Evolutionary conservation across 2,113 vertebrate genomes (phyloP).

Genomic region (Cathartes aura): DNA sequence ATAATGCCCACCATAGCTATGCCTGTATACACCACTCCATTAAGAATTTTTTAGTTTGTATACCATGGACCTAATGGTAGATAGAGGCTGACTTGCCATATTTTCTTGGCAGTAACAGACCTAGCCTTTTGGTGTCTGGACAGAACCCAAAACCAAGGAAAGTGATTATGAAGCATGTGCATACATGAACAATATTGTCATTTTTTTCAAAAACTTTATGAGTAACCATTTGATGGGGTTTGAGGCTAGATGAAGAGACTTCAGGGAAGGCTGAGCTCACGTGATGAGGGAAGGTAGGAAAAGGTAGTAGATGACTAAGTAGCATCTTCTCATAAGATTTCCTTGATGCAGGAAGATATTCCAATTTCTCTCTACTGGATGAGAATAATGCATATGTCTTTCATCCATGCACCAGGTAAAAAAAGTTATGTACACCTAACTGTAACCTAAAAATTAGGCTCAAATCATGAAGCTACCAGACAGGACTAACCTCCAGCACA

Average conservation of each 20-base stretch:
- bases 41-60: not conserved
- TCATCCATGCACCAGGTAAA: not conserved
- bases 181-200: not conserved
- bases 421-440: not conserved
- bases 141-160: not conserved
- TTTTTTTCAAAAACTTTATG: not conserved
- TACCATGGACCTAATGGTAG: not conserved
- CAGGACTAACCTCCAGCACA: not conserved
- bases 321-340: not conserved
- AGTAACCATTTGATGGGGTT: not conserved
- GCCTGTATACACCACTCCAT: not conserved
- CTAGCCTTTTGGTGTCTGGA: not conserved
- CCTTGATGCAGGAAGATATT: not conserved
- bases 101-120: not conserved
- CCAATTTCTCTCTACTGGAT: not conserved
- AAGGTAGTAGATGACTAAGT: not conserved
- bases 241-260: not conserved
- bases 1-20: not conserved
- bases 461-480: not conserved
- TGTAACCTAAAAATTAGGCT: not conserved
- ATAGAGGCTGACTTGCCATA: not conserved
- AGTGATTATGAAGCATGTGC: not conserved
- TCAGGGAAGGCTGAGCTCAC: not conserved
- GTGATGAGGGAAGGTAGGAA: not conserved
- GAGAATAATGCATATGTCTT: not conserved